Evolutionary conservation across 2,888 invertebrate species (phyloP).

Genomic region (Eupithecia insigniata): DNA sequence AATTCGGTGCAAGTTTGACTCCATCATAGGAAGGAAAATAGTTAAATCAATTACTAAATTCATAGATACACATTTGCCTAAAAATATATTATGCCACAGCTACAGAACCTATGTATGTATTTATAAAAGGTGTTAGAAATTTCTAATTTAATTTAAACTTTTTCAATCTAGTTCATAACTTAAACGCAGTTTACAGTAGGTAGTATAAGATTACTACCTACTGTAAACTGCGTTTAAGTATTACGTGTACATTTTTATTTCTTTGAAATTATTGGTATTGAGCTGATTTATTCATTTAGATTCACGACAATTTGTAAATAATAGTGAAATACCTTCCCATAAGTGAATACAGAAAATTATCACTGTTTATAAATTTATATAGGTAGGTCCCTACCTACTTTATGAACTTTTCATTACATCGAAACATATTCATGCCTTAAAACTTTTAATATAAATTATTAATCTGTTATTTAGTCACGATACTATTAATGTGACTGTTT

Average conservation of each 20-base stretch:
- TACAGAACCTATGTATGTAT: background rate
- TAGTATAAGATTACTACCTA: no score
- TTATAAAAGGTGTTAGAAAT: background rate
- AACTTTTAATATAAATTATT: constrained; percentile 29
- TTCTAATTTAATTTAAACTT: background rate
- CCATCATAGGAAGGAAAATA: constrained; percentile 39
- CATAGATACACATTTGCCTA: constrained; percentile 52
- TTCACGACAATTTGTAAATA: background rate
- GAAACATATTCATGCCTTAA: constrained; percentile 46
- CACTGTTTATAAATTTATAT: constrained; percentile 23
- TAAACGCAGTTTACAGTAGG: no score
- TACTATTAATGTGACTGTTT: constrained; percentile 31
- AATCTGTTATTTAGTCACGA: constrained; percentile 36
- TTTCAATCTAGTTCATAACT: background rate
- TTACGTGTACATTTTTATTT: background rate
- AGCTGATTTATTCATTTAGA: background rate
- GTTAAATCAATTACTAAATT: constrained; percentile 44
- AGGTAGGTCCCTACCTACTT: background rate
- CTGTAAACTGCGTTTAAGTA: background rate
- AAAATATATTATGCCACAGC: constrained; percentile 17
- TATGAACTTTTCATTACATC: constrained; percentile 42
- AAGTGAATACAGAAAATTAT: constrained; percentile 11
- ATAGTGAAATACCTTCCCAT: background rate
- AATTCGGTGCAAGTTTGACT: background rate
- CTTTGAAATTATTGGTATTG: background rate